A percentile compares a stretch with the other conserved stretches of the same genome.
Evolutionary conservation across 2,113 vertebrate species (phyloP).

Genomic region (Antechinus flavipes): DNA sequence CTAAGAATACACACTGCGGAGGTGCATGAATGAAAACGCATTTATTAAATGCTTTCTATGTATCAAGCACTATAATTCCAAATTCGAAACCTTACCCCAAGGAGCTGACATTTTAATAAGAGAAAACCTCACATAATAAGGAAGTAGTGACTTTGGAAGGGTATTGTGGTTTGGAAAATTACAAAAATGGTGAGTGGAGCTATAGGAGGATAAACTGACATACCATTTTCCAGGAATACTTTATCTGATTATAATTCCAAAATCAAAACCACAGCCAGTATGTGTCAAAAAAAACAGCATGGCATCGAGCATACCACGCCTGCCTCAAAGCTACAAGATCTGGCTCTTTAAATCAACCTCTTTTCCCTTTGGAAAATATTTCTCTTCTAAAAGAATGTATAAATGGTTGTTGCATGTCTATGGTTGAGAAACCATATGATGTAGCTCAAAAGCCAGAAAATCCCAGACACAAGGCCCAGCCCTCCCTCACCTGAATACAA

Average conservation of each 20-base stretch:
- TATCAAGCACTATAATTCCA: not conserved
- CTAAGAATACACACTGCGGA: not conserved
- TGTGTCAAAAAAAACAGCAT: not conserved
- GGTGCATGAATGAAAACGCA: not conserved
- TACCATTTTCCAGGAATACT: not conserved
- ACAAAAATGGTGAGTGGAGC: not conserved
- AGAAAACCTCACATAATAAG: not conserved
- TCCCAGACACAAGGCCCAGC: not conserved
- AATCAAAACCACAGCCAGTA: not conserved
- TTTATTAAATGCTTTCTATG: not conserved
- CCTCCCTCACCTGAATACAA: no score
- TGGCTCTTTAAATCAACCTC: not conserved
- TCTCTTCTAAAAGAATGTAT: not conserved
- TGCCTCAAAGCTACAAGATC: not conserved
- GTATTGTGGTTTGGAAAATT: not conserved
- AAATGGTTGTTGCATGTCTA: not conserved
- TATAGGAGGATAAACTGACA: not conserved
- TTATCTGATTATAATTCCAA: not conserved
- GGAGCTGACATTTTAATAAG: not conserved
- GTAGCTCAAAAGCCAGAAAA: not conserved
- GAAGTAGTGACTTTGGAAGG: not conserved
- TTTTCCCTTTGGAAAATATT: not conserved
- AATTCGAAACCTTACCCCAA: not conserved
- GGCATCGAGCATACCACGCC: not conserved
- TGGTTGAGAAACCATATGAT: not conserved